A percentile compares a stretch with the other conserved stretches of the same genome.
phyloP scores from a whole-genome alignment of 2,888 invertebrate genomes.

The Schrankia costaestrigalis region DNA sequence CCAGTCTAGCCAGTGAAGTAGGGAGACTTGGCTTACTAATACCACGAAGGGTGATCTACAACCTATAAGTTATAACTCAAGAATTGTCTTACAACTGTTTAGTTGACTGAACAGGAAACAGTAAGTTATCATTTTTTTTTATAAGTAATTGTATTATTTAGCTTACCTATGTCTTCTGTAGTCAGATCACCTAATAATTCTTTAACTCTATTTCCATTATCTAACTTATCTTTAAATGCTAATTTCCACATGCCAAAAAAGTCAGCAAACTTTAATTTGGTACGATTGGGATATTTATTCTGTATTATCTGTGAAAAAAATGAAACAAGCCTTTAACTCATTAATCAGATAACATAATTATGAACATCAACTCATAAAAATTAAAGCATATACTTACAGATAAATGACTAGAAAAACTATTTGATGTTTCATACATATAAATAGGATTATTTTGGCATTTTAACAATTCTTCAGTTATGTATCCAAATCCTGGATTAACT shows the following conservation, averaged over 20 bases:
- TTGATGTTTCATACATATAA: conserved; percentile 80
- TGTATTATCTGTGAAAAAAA: conserved; percentile 51
- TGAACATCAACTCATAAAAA: neutral
- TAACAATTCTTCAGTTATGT: conserved; percentile 82
- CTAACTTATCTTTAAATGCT: conserved; percentile 80
- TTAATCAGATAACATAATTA: neutral
- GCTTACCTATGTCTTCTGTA: conserved; percentile 68
- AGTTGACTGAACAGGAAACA: neutral
- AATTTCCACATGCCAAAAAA: conserved; percentile 81
- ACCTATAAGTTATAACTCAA: too few relatives aligned
- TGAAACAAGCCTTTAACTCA: neutral
- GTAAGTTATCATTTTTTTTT: too few relatives aligned
- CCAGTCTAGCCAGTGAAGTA: too few relatives aligned
- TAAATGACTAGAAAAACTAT: conserved; percentile 70
- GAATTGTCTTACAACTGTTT: too few relatives aligned
- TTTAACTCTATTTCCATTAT: conserved; percentile 75
- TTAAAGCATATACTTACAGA: conserved; percentile 55
- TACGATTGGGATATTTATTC: conserved; percentile 52
- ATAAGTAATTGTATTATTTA: neutral
- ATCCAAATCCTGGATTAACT: conserved; percentile 85
- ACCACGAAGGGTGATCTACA: too few relatives aligned
- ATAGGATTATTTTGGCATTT: conserved; percentile 71
- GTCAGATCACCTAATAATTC: conserved; percentile 77
- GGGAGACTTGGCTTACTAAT: too few relatives aligned
- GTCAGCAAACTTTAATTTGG: conserved; percentile 75